These are phyloP conservation scores for Dasyprocta punctata DNA, from an alignment of 2,113 vertebrate genomes.

Conservation along the genomic window DNA sequence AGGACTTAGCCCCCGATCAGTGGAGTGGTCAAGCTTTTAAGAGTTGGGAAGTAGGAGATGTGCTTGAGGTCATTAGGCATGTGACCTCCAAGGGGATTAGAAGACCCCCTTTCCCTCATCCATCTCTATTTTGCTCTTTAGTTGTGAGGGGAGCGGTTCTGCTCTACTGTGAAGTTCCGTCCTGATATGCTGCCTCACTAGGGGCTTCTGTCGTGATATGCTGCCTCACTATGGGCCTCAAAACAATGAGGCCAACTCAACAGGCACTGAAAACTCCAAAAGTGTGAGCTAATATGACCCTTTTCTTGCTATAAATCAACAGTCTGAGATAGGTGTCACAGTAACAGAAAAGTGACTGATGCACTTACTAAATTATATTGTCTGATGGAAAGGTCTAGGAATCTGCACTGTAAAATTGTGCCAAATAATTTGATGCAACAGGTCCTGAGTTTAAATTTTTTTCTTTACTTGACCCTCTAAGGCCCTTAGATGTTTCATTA, in stretches of 20 bases:
- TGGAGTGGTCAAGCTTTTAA: neutral
- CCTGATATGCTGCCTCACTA: neutral
- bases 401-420: neutral
- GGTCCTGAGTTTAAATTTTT: neutral
- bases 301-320: neutral
- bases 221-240: neutral
- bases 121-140: neutral
- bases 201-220: neutral
- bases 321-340: neutral
- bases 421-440: neutral
- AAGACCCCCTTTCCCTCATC: fast-evolving
- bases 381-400: neutral
- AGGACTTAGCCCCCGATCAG: too few relatives aligned
- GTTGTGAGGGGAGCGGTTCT: neutral
- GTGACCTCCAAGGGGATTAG: neutral
- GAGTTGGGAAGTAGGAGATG: neutral
- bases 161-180: neutral
- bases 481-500: neutral
- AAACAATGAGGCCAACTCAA: neutral
- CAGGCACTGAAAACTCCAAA: neutral
- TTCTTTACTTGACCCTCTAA: neutral
- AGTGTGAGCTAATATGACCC: neutral
- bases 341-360: neutral
- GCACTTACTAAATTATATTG: neutral
- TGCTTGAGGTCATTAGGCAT: neutral